Conservation (phyloP, 1,140 invertebrate genomes). For the Olivierus martensii region DNA sequence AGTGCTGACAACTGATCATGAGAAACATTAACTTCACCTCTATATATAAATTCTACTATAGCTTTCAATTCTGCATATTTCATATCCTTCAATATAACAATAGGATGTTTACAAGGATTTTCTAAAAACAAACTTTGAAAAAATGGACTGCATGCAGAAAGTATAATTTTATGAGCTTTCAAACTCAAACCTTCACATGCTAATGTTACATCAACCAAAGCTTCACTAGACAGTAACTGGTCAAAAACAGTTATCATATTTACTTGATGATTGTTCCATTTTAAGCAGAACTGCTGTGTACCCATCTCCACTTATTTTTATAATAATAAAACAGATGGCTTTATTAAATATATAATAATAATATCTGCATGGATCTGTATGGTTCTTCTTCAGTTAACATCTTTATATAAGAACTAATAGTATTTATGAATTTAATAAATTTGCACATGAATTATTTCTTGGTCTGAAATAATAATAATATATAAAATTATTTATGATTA, state of each 20-base stretch:
- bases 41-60: constrained; percentile 83
- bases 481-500: too few relatives aligned
- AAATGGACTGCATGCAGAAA: constrained; percentile 76
- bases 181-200: constrained; percentile 56
- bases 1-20: constrained; percentile 64
- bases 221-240: constrained; percentile 72
- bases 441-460: too few relatives aligned
- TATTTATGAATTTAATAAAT: too few relatives aligned
- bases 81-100: constrained; percentile 70
- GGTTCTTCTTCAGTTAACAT: too few relatives aligned
- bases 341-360: too few relatives aligned
- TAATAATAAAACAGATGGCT: too few relatives aligned
- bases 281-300: constrained; percentile 73
- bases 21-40: constrained; percentile 77
- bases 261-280: constrained; percentile 89
- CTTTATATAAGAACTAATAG: too few relatives aligned
- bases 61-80: constrained; percentile 67
- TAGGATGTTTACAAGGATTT: constrained; percentile 62
- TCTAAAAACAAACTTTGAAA: constrained; percentile 66
- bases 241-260: constrained; percentile 85
- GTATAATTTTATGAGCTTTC: constrained; percentile 73
- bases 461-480: too few relatives aligned
- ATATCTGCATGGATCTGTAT: too few relatives aligned
- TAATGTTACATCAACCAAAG: constrained; percentile 57
- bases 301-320: too few relatives aligned